A percentile compares a stretch with the other conserved stretches of the same genome.
These are phyloP conservation scores for Notechis scutatus DNA, from an alignment of 2,113 vertebrate genomes.

Conservation along the genomic window DNA sequence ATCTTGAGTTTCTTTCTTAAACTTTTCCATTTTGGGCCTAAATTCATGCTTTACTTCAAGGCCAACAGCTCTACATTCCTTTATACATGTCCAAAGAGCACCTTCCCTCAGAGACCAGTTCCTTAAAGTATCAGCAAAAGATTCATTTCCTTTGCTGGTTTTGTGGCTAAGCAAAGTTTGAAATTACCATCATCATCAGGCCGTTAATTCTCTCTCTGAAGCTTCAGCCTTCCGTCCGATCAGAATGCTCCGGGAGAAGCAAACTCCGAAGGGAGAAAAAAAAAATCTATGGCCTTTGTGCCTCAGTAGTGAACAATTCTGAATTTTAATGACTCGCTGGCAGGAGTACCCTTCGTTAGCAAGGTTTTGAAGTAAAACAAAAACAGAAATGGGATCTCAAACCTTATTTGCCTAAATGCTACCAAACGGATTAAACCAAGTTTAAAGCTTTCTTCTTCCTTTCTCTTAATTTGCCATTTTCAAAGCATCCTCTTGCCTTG, in stretches of 20 bases:
- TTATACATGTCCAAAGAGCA: constrained; percentile 61
- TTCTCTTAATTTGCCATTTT: constrained; percentile 15
- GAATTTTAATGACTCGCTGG: background rate
- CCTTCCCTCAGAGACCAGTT: constrained; percentile 55
- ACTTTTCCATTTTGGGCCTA: background rate
- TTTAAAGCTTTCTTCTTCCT: background rate
- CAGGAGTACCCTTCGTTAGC: background rate
- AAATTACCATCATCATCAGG: constrained; percentile 48
- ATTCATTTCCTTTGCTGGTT: constrained; percentile 57
- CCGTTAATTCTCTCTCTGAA: constrained; percentile 56
- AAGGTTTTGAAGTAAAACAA: background rate
- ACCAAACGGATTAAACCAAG: background rate
- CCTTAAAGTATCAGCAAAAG: background rate
- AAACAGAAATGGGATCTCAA: background rate
- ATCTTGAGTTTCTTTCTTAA: background rate
- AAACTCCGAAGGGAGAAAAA: background rate
- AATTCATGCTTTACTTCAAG: background rate
- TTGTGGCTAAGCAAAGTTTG: constrained; percentile 54
- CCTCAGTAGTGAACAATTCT: background rate
- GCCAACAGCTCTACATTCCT: background rate
- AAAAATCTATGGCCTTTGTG: background rate
- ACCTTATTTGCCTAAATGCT: background rate
- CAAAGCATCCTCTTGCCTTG: constrained; percentile 29
- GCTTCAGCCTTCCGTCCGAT: background rate
- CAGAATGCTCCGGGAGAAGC: rapidly evolving